Base-by-base conservation (phyloP, 1,140 invertebrate species). In the Pseudobourletiella spinata region DNA sequence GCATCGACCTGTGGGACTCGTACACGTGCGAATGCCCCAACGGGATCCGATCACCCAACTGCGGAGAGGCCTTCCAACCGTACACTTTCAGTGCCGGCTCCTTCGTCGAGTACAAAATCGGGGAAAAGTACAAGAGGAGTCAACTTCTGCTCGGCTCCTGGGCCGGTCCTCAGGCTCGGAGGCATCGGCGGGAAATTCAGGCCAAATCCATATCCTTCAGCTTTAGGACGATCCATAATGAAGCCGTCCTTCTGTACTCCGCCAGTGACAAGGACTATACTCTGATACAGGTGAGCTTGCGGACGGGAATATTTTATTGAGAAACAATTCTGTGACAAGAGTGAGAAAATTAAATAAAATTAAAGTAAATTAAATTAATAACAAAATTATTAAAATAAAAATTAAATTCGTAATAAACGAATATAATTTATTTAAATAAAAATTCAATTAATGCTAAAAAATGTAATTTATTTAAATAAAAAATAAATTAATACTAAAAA, bases 211-310 rank as follows among this genome's bases (percentile, higher is more conserved):
- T 95, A 1, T 84, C 86, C 46, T 76, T 96, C n/a, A 79, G 85
- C 63, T 92, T 95, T 71, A 80, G 88, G 70, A 94, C 91, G 0
- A 79, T 84, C 1, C 82, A 83, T 71, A 76, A 79, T 32, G 80
- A 88, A 71, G 91, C 89, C 8, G 76, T 93, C 14, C 72, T 96
- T 2, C 79, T 95, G 57, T 88, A 89, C 71, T 81, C 87, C 0
- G 87, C 87, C 0, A 91, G 86, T 3, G 89, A 91, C 71, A 88
- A 90, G 72, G 88, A 93, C 75, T 92, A 83, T 71, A 93, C 91
- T 16, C 80, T 87, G 1, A 74, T 93, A 51, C 85, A 91, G 77
- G 79, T 91, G 70, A 74, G 76, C 39, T 11, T n/a, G n/a, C n/a
- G n/a, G n/a, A n/a, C 2, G n/a, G 39, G 11, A 50, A 25, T 48